Evolutionary conservation across 2,888 invertebrate species (phyloP).

Genomic region (Nomada flava): DNA sequence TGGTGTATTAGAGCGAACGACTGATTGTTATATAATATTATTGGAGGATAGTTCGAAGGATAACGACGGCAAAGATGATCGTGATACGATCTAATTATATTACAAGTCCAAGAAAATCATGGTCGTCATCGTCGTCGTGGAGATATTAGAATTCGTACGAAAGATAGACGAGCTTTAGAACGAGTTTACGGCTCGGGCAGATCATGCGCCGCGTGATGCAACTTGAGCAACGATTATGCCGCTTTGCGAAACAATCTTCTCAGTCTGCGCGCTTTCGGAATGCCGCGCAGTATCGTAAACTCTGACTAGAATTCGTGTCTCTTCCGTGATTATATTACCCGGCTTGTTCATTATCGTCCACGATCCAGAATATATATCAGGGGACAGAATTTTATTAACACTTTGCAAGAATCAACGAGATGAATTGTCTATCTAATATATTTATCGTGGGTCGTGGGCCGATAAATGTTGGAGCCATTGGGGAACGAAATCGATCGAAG

Average conservation of each 20-base stretch:
- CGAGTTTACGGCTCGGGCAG: constrained; percentile 34
- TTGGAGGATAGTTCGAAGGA: not conserved
- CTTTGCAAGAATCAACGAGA: not conserved
- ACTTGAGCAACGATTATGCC: constrained; percentile 20
- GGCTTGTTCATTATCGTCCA: not conserved
- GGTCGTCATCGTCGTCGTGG: constrained; percentile 1
- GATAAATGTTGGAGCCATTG: too few relatives aligned
- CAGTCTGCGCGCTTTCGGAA: constrained; percentile 17
- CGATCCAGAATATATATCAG: not conserved
- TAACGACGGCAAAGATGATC: not conserved
- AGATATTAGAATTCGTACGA: not conserved
- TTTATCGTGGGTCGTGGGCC: not conserved
- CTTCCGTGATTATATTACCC: not conserved
- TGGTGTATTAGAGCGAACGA: not conserved
- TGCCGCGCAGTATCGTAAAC: constrained; percentile 16
- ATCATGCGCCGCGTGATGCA: constrained; percentile 30
- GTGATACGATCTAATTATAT: not conserved
- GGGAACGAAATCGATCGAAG: not conserved
- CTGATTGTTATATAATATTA: not conserved
- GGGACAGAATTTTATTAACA: not conserved
- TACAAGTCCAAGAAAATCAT: too few relatives aligned
- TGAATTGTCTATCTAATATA: too few relatives aligned
- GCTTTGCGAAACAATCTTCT: constrained; percentile 40
- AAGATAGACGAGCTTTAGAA: constrained; percentile 30
- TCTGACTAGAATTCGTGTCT: constrained; percentile 30